Conservation (phyloP, 35 echinoderm and acorn worm species). For the Eucidaris tribuloides region DNA sequence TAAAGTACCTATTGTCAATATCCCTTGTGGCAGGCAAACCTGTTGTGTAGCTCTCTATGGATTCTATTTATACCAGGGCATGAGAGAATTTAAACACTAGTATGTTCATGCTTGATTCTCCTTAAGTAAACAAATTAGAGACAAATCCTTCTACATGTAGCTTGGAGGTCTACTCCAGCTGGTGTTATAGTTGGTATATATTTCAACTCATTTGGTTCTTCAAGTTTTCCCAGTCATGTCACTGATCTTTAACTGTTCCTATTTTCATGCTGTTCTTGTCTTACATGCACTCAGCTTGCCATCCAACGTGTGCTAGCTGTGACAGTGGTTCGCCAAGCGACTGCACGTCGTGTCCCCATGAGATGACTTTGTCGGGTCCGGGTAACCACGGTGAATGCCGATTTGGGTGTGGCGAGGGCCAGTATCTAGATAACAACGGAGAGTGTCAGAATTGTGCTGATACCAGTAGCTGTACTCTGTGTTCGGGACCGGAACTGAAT, state of each 20-base stretch:
- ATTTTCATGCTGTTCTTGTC: background rate
- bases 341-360: constrained; percentile 23
- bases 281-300: constrained; percentile 15
- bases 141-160: too few species aligned
- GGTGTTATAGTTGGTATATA: too few species aligned
- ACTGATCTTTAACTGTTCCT: background rate
- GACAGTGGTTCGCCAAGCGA: constrained; percentile 23
- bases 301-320: constrained; percentile 30
- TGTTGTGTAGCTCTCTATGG: too few species aligned
- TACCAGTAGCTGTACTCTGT: background rate
- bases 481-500: background rate
- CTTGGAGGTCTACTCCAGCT: too few species aligned
- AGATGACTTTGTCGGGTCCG: background rate
- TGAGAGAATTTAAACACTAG: too few species aligned
- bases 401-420: constrained; percentile 10
- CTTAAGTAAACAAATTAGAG: too few species aligned
- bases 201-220: background rate
- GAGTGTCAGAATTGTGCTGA: background rate
- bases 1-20: too few species aligned
- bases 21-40: too few species aligned
- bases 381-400: background rate
- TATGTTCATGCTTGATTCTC: too few species aligned
- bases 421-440: background rate
- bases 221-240: background rate
- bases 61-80: too few species aligned